Evolutionary conservation across 1,140 invertebrate species (phyloP), one percentile per base, ranked within the genome.

Genomic region (Cydia amplana): DNA sequence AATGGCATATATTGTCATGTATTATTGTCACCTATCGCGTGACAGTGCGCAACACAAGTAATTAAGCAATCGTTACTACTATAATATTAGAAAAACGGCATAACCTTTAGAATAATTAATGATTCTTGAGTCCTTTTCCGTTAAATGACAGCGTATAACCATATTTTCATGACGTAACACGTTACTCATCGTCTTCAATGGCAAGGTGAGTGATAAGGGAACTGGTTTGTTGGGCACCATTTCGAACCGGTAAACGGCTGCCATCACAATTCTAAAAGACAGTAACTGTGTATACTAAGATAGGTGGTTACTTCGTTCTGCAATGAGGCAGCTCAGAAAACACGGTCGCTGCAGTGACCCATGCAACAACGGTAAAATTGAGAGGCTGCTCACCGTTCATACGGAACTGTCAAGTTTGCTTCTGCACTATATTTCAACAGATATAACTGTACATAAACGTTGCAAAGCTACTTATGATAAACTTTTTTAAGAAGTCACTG

Each of bases 111-210:
- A n/a, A 51, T 60, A 23, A 18, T 55, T 55, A 16, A 55, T 55
- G 51, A 18, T 23, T 60, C 55, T 60, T 23, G 10, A 60, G 55
- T 20, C 20, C 18, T 60, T 60, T 60, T 60, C 9, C 20, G 23
- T 23, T 20, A 2, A 60, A 60, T 23, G 20, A 2, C 55, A 60
- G 9, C 9, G 55, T 60, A 60, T 23, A 4, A 70, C 36, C 65
- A 23, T 70, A 70, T 40, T 46, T 46, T 46, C 2, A 16, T 70
- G 65, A 70, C 65, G 65, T 70, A 70, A 70, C 65, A 36, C 65
- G 65, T 87, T 87, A 87, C 83, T 87, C 86, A 88, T 82, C 79
- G 84, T 74, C 78, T 80, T 83, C 88, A 90, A 87, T 90, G 88
- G 86, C 88, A 90, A 90, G 87, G 88, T 82, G 84, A 79, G 70